phyloP scores from a whole-genome alignment of 2,888 invertebrate genomes.

The Hartigia nigra region DNA sequence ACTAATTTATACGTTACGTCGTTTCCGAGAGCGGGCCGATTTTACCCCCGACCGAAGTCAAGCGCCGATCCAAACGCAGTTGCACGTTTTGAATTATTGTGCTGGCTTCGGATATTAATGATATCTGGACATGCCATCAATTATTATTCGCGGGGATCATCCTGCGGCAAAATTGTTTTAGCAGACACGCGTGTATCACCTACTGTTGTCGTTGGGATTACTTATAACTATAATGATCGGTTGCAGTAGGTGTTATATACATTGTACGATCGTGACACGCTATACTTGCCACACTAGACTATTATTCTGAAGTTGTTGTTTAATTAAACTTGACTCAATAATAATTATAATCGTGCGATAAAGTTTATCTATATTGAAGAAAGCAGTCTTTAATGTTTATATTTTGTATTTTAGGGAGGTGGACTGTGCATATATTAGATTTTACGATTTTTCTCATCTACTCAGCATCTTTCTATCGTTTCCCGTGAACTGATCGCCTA shows the following conservation, averaged over 20 bases:
- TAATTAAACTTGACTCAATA: not conserved
- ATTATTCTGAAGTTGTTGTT: not conserved
- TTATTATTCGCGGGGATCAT: not conserved
- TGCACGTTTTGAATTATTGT: not conserved
- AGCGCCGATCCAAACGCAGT: not conserved
- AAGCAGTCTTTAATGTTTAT: not conserved
- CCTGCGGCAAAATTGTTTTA: too few relatives aligned
- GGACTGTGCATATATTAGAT: not conserved
- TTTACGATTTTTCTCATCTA: not conserved
- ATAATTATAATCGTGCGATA: not conserved
- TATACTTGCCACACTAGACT: not conserved
- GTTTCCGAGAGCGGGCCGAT: not conserved
- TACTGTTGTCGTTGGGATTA: not conserved
- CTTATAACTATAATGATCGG: not conserved
- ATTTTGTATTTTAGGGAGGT: not conserved
- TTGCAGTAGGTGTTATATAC: not conserved
- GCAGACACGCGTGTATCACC: too few relatives aligned
- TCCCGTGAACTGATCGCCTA: not conserved
- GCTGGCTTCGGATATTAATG: not conserved
- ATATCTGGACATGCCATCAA: not conserved
- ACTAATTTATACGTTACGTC: slow-evolving; percentile 1
- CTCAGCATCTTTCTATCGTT: not conserved
- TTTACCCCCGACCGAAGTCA: not conserved
- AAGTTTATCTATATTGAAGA: not conserved
- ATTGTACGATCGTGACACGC: not conserved